Base-by-base conservation (phyloP, 2,113 vertebrate species). In the Puffinus mauretanicus region DNA sequence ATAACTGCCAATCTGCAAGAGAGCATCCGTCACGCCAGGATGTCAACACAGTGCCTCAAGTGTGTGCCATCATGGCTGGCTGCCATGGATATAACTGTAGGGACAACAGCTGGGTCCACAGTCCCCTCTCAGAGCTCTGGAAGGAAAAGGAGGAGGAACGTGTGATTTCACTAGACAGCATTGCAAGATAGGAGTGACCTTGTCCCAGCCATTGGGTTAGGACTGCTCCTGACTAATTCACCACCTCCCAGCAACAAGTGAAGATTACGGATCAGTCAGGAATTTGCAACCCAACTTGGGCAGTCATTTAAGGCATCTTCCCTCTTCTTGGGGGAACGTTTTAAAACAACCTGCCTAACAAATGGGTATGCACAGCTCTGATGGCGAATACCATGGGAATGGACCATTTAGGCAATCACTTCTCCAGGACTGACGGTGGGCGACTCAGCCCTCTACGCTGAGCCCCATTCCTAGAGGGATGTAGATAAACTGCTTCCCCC, bases 401-500 rank as follows among this genome's bases (percentile, higher is more conserved):
- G 7, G 54, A 65, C 49, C 40, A 5, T 8, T 58, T 51, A 16
- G 70, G 29, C 38, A 38, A 29, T 26, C 15, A 7, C 19, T 87
- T 67, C 82, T 54, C 42, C 79, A 57, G 66, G 20, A 6, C 13
- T 55, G 75, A 32, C 2, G 3, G 36, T 34, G 19, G 46, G 32
- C 12, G 38, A 21, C 17, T 40, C 52, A 60, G 66, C 38, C 57
- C 51, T 40, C n/a, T 30, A 7, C 0, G 0, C 58, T 69, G 69
- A 65, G 44, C 26, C 67, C 61, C 49, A 5, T 16, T 88, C 67
- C 42, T 57, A 11, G 46, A 29, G 10, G 67, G 46, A 62, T 55
- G 36, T 16, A 49, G 47, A 58, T 44, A 86, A 47, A 70, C 40
- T 46, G 30, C 24, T 52, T 82, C 14, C 26, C 36, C 8, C 3